Base-by-base conservation (phyloP, 2,797 vertebrate species). In the Denticeps clupeoides region DNA sequence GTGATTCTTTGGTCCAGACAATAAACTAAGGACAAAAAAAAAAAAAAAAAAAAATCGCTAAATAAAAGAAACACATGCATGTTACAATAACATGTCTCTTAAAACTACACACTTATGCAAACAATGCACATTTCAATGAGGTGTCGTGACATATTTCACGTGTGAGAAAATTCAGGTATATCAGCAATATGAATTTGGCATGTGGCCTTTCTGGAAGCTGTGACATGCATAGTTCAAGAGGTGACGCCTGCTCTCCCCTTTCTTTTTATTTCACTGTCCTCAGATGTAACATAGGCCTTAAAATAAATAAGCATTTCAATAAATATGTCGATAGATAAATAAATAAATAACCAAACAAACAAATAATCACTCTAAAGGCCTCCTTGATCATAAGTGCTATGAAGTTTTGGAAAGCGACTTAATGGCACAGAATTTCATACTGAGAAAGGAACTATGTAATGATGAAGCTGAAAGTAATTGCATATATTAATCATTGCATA, bases 401-500 rank as follows among this genome's bases (percentile, higher is more conserved):
- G 18, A 9, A 38, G 35, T 6, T 16, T 11, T 38, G 38, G 21
- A 29, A 38, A 21, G 35, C 38, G 35, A 38, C 18, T 19, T 38
- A 21, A 47, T 32, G 41, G 16, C 41, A 37, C 45, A 41, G 40
- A 26, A 50, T 24, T 26, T 25, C 13, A 44, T 4, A 35, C 16
- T 35, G 18, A 4, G 38, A 11, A 38, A 35, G 9, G 18, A 5
- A 38, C 18, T 29, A 13, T 49, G 9, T 52, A 49, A 63, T 7
- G 31, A 57, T 47, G 33, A 26, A 15, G 53, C 28, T 56, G 64
- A 68, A 66, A 63, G 68, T 61, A 74, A 55, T 79, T 80, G 79
- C 82, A 82, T 82, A 78, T 79, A 69, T 64, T n/a, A 60, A 65
- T 72, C 58, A 51, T 82, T 86, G 83, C 83, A 84, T 84, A 83